Conservation (phyloP, 2,113 vertebrate species). For the Hemiprocne comata region DNA sequence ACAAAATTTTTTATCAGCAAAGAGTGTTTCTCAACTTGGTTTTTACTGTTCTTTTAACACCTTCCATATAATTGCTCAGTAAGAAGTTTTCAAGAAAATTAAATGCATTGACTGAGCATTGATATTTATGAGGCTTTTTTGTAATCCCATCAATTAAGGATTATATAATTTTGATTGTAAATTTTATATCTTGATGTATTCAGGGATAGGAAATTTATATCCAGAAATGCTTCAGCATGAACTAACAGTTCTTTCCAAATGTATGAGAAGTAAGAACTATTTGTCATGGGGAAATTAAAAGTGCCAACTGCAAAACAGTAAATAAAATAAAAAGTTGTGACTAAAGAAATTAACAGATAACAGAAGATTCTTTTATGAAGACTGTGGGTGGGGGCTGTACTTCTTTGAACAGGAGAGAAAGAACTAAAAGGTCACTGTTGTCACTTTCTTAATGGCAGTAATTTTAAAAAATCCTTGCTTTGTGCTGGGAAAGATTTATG, state of each 20-base stretch:
- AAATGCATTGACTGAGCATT: not conserved
- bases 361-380: not conserved
- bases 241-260: not conserved
- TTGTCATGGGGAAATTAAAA: not conserved
- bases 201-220: not conserved
- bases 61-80: not conserved
- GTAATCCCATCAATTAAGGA: not conserved
- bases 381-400: not conserved
- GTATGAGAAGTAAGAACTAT: not conserved
- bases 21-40: not conserved
- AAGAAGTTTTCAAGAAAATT: not conserved
- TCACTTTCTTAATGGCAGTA: conserved; percentile 49
- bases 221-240: not conserved
- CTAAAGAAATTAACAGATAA: not conserved
- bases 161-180: not conserved
- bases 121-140: not conserved
- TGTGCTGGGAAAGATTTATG: conserved; percentile 65
- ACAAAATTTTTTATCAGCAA: not conserved
- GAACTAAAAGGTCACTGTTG: conserved; percentile 23
- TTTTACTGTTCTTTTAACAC: not conserved
- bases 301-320: not conserved
- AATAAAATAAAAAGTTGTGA: conserved; percentile 10
- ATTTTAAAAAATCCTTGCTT: conserved; percentile 51
- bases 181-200: not conserved
- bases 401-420: conserved; percentile 30